Evolutionary conservation across 2,113 vertebrate genomes (phyloP).

Genomic region (Pyrgilauda ruficollis): DNA sequence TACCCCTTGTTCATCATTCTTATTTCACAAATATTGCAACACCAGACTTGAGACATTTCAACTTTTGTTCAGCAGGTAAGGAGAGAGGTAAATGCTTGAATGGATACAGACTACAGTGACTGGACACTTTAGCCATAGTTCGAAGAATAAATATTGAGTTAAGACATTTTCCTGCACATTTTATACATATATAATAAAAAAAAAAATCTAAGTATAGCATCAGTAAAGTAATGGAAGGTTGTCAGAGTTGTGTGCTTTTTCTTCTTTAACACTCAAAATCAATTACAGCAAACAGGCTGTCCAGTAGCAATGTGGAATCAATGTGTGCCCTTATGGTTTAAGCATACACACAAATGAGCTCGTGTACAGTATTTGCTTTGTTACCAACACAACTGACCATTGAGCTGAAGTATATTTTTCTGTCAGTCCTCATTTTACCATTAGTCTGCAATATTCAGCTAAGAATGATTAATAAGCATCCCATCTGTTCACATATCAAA

Average conservation of each 20-base stretch:
- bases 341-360: background rate
- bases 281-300: background rate
- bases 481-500: background rate
- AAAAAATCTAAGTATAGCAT: background rate
- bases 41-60: background rate
- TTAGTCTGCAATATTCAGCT: background rate
- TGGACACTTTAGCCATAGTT: background rate
- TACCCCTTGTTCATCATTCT: background rate
- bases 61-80: background rate
- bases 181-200: background rate
- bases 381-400: background rate
- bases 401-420: background rate
- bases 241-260: background rate
- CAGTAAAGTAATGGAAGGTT: background rate
- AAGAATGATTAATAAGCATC: slow-evolving; percentile 2
- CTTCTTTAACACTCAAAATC: background rate
- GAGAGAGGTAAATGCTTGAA: background rate
- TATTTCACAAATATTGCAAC: background rate
- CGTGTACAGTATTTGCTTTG: background rate
- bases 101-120: background rate
- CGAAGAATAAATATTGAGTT: background rate
- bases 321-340: background rate
- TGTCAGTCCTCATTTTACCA: background rate
- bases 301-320: background rate
- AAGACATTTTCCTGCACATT: background rate